Base-by-base conservation (phyloP, 1,140 invertebrate genomes). In the Drosophila mayri region DNA sequence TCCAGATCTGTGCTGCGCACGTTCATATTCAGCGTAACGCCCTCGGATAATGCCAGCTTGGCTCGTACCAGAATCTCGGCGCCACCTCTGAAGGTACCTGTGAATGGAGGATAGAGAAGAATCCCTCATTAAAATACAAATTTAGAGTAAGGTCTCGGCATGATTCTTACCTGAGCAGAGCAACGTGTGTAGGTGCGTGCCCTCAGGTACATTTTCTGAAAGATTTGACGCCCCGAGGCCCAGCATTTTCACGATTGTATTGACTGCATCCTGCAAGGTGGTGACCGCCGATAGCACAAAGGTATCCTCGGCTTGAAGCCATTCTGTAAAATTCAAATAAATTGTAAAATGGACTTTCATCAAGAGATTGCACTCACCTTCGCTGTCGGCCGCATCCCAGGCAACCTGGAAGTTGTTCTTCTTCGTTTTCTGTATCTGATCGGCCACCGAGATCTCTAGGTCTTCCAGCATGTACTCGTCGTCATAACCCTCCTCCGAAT, bases 351-450 rank as follows among this genome's bases (percentile, higher is more conserved):
- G 0, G n/a, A 10, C 0, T 18, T 28, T 16, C 3, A 0, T 35
- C 12, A 5, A 10, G 3, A 44, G 20, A 10, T 11, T 0, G 38
- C 5, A 8, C 30, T 11, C 76, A 88, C 93, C 93, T 71, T 93
- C 93, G 10, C 91, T 92, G 28, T 92, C 92, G 2, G 91, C 92
- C 5, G 95, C 95, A 73, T 97, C 96, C 95, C 97, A 97, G 22
- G 95, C 94, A 1, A 95, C 95, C 35, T 95, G 95, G 82, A 99
- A 96, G 81, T 95, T 98, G 79, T 93, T 96, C 80, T 97, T 97
- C 49, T 96, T 95, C 8, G 97, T 94, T 68, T 96, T 95, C 88
- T 98, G 96, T 61, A 99, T 96, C 93, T 99, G 98, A 94, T 99
- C 99, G 4, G 96, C 95, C 1, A 99, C 94, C 12, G 95, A 95